phyloP scores from a whole-genome alignment of 2,113 vertebrate species.

The Silurus glanis region DNA sequence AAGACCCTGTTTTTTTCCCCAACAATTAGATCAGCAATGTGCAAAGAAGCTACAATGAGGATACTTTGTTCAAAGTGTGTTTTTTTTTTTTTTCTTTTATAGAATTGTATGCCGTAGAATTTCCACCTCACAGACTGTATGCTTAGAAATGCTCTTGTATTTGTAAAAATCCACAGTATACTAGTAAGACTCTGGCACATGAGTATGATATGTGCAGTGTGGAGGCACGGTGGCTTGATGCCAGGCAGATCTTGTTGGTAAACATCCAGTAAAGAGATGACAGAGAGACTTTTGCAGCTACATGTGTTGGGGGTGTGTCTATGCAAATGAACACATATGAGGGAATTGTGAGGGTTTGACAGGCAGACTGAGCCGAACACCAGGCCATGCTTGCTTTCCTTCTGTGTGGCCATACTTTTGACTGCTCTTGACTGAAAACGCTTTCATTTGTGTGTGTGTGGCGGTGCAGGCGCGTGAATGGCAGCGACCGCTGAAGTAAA shows the following conservation, averaged over 20 bases:
- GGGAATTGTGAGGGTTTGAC: conserved; percentile 51
- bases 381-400: conserved; percentile 41
- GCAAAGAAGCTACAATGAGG: not conserved
- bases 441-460: not conserved
- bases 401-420: conserved; percentile 31
- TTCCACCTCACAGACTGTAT: not conserved
- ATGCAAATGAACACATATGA: conserved; percentile 50
- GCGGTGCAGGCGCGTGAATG: conserved; percentile 56
- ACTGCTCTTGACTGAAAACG: conserved; percentile 22
- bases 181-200: not conserved
- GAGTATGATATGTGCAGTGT: conserved; percentile 10
- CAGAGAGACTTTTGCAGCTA: not conserved
- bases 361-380: conserved; percentile 25
- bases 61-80: not conserved
- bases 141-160: not conserved
- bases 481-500: conserved; percentile 61
- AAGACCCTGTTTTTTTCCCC: not conserved
- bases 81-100: not conserved
- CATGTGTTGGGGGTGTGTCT: conserved; percentile 46
- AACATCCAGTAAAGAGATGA: conserved; percentile 1
- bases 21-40: not conserved
- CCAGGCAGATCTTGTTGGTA: conserved; percentile 50
- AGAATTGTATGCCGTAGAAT: no score
- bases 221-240: conserved; percentile 40
- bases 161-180: not conserved